Evolutionary conservation across 2,888 invertebrate species (phyloP).

Genomic region (Baronia brevicornis): DNA sequence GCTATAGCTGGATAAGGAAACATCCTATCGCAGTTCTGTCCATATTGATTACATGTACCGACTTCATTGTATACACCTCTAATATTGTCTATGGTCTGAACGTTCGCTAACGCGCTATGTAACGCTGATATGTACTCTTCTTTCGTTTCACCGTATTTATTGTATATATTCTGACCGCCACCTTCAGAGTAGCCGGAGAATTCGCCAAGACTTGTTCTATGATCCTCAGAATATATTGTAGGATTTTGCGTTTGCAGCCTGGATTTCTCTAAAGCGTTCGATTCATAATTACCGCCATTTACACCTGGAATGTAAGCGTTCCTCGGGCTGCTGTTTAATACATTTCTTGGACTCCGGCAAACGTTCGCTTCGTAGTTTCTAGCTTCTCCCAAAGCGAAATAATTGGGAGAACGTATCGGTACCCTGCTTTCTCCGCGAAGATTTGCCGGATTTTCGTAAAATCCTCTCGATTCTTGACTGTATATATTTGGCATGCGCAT

Average conservation of each 20-base stretch:
- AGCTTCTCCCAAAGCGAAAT: slow-evolving; percentile 36
- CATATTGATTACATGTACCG: slow-evolving; percentile 39
- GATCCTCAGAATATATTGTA: slow-evolving; percentile 44
- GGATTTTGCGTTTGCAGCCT: slow-evolving; percentile 34
- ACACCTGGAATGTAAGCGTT: slow-evolving; percentile 44
- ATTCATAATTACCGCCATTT: slow-evolving; percentile 43
- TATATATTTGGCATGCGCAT: slow-evolving; percentile 39
- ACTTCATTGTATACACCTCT: slow-evolving; percentile 42
- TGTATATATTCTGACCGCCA: slow-evolving; percentile 34
- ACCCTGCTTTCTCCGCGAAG: slow-evolving; percentile 39
- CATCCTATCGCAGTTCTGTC: slow-evolving; percentile 45
- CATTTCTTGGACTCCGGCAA: slow-evolving; percentile 55
- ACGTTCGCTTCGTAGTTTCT: slow-evolving; percentile 46
- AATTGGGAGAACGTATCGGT: slow-evolving; percentile 48
- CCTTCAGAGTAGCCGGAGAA: slow-evolving; percentile 53
- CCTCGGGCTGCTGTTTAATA: slow-evolving; percentile 51
- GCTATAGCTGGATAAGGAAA: slow-evolving; percentile 62
- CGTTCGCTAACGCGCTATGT: slow-evolving; percentile 42
- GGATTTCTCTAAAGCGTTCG: slow-evolving; percentile 28
- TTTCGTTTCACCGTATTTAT: slow-evolving; percentile 43
- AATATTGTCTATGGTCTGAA: slow-evolving; percentile 49
- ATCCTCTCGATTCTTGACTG: slow-evolving; percentile 44
- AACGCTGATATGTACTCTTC: slow-evolving; percentile 47
- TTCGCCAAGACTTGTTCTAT: slow-evolving; percentile 37
- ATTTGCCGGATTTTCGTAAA: slow-evolving; percentile 57